Conservation (phyloP, 2,888 invertebrate species). For the Caenorhabditis drosophilae region DNA sequence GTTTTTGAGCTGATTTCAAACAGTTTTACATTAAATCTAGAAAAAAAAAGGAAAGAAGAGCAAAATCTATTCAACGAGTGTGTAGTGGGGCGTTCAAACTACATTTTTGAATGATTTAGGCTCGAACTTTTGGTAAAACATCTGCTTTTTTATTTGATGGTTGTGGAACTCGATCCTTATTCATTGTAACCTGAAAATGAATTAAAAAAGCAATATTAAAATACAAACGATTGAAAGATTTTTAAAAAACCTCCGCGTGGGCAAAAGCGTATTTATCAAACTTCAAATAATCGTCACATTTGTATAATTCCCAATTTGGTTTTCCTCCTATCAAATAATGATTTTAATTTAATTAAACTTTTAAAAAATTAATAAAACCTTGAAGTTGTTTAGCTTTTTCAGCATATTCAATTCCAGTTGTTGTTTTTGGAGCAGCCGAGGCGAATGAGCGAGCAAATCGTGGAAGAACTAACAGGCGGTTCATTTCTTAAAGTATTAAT, state of each 20-base stretch:
- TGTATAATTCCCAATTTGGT: constrained; percentile 58
- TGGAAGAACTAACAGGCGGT: constrained; percentile 18
- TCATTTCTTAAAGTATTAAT: constrained; percentile 18
- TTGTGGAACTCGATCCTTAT: constrained; percentile 58
- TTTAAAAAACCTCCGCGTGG: constrained; percentile 55
- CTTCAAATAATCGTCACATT: constrained; percentile 64
- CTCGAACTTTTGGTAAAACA: constrained; percentile 50
- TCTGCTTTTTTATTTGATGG: constrained; percentile 63
- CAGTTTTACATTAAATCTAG: no score
- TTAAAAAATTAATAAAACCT: constrained; percentile 10
- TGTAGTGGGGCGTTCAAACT: neutral
- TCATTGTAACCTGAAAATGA: constrained; percentile 53
- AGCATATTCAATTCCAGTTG: constrained; percentile 66
- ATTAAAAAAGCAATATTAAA: no score
- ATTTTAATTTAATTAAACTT: constrained; percentile 7
- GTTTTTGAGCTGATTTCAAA: no score
- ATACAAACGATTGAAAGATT: no score
- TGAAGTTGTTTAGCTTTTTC: constrained; percentile 54
- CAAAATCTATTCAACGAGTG: neutral
- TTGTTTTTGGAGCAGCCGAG: constrained; percentile 53
- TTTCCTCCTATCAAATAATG: constrained; percentile 44
- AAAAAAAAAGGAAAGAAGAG: neutral
- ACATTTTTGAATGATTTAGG: no score
- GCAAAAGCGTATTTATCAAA: constrained; percentile 64
- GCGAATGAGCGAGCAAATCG: constrained; percentile 22